phyloP scores from a whole-genome alignment of 1,140 invertebrate species.

The Heliconius nattereri region DNA sequence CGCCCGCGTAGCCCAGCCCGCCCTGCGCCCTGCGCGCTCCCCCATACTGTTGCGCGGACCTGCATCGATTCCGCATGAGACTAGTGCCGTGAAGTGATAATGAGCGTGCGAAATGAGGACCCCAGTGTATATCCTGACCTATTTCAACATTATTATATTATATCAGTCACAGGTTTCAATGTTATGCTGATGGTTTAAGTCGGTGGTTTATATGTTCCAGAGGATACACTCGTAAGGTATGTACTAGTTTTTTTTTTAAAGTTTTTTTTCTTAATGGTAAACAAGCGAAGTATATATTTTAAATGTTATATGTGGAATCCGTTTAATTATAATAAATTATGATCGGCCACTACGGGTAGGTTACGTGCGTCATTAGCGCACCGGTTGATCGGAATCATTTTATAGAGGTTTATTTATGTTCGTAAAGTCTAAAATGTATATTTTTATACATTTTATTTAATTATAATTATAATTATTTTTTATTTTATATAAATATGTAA shows the following conservation, averaged over 20 bases:
- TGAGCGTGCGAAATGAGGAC: slow-evolving; percentile 50
- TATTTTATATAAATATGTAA: background rate
- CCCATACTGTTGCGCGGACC: slow-evolving; percentile 51
- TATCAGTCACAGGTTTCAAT: slow-evolving; percentile 50
- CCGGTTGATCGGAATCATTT: background rate
- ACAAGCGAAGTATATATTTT: background rate
- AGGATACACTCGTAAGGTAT: slow-evolving; percentile 42
- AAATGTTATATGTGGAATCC: background rate
- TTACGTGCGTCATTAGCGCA: slow-evolving; percentile 4
- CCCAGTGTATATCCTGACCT: slow-evolving; percentile 54
- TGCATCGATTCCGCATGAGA: slow-evolving; percentile 45
- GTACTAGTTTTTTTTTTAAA: slow-evolving; percentile 28
- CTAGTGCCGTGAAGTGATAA: slow-evolving; percentile 50
- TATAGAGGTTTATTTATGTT: slow-evolving; percentile 2
- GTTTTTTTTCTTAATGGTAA: slow-evolving; percentile 27
- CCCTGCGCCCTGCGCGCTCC: slow-evolving; percentile 34
- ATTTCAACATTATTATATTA: slow-evolving; percentile 49
- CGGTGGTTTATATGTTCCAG: slow-evolving; percentile 37
- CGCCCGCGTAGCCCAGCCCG: slow-evolving; percentile 43
- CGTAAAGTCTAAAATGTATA: background rate
- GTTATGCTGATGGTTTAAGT: slow-evolving; percentile 44
- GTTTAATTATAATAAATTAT: background rate
- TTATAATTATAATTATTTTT: too few relatives aligned
- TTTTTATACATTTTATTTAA: too few relatives aligned
- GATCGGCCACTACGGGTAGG: background rate